These are phyloP conservation scores for Acropora tenuis DNA, from an alignment of 64 coral and sea anemone genomes.

Conservation along the genomic window DNA sequence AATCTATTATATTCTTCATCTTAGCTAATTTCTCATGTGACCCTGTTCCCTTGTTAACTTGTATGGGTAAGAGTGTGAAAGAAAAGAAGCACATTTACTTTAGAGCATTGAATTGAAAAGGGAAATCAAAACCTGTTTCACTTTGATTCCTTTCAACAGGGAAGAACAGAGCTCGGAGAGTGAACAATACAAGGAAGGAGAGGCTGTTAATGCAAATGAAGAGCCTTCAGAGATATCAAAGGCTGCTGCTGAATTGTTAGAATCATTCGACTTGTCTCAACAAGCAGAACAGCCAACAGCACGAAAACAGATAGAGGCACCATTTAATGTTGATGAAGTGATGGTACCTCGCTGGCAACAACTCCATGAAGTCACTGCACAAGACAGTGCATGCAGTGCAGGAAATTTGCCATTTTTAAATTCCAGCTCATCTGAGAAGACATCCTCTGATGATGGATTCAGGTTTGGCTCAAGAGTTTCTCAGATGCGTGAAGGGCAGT, in stretches of 20 bases:
- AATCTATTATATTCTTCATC: no score
- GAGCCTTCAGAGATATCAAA: constrained; percentile 1
- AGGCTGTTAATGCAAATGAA: neutral
- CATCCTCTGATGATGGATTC: neutral
- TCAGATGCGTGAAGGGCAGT: constrained; percentile 34
- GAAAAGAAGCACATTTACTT: no score
- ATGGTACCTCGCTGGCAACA: constrained; percentile 54
- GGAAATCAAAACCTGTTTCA: no score
- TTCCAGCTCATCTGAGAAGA: neutral
- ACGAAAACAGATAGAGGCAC: neutral
- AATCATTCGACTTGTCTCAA: constrained; percentile 14
- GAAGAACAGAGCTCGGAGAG: neutral
- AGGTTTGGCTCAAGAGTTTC: neutral
- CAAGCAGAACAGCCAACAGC: neutral
- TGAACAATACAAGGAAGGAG: neutral
- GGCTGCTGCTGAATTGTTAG: neutral
- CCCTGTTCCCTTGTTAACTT: no score
- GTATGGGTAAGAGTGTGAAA: no score
- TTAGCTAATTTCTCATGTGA: no score
- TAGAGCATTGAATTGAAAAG: no score
- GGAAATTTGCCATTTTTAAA: constrained; percentile 19
- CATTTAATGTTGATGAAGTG: constrained; percentile 17
- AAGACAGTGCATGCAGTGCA: neutral
- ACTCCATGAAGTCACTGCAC: neutral
- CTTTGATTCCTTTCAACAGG: neutral